phyloP scores from a whole-genome alignment of 2,113 vertebrate genomes.

The Stigmatopora argus region DNA sequence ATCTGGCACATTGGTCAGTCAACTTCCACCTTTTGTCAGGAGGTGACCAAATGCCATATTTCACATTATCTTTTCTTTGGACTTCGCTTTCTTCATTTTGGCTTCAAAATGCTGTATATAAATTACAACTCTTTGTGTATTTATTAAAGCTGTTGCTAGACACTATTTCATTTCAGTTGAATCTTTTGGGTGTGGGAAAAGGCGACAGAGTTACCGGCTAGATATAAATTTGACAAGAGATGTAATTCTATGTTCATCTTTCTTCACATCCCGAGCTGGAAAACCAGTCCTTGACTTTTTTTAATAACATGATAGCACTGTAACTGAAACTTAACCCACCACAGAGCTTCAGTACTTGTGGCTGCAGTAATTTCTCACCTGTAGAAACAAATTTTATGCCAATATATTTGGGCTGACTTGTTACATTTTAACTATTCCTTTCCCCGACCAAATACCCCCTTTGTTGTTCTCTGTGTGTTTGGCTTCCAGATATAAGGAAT shows the following conservation, averaged over 20 bases:
- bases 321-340: conserved; percentile 55
- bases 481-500: conserved; percentile 48
- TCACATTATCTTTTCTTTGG: conserved; percentile 23
- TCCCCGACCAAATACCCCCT: conserved; percentile 6
- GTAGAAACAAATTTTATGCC: conserved; percentile 60
- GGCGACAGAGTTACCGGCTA: conserved; percentile 43
- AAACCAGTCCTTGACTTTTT: conserved; percentile 29
- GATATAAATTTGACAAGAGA: conserved; percentile 47
- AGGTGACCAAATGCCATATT: conserved; percentile 16
- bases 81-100: conserved; percentile 16
- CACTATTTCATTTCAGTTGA: conserved; percentile 13
- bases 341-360: conserved; percentile 48
- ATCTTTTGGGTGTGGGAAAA: conserved; percentile 35
- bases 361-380: conserved; percentile 50
- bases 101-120: neutral
- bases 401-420: conserved; percentile 43
- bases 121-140: conserved; percentile 15
- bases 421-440: conserved; percentile 33
- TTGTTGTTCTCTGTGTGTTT: conserved; percentile 35
- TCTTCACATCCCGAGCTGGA: conserved; percentile 40
- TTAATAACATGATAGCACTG: conserved; percentile 29
- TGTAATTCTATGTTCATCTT: conserved; percentile 39
- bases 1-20: neutral
- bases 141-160: conserved; percentile 26
- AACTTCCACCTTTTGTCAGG: conserved; percentile 12